A percentile compares a stretch with the other conserved stretches of the same genome.
These are phyloP conservation scores for Agrochola lota DNA, from an alignment of 2,888 invertebrate species.

Conservation along the genomic window DNA sequence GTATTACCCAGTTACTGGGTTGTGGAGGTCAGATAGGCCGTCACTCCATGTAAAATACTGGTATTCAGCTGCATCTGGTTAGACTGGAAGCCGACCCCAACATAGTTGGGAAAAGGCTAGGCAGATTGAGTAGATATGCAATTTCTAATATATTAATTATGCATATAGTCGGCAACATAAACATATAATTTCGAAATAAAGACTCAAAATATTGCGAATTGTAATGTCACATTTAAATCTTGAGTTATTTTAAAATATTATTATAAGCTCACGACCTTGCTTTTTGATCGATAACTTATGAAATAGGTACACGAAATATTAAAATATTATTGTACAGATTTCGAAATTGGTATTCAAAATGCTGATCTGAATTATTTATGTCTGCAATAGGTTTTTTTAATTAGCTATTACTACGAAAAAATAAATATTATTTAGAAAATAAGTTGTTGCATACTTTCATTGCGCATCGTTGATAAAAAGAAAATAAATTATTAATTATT, in stretches of 20 bases:
- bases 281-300: constrained; percentile 4
- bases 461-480: not conserved
- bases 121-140: no score
- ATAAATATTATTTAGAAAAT: not conserved
- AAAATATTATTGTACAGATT: constrained; percentile 15
- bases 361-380: not conserved
- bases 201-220: not conserved
- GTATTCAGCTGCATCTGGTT: no score
- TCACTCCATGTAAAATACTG: no score
- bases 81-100: no score
- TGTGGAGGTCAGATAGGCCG: no score
- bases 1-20: no score
- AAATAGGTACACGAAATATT: constrained; percentile 9
- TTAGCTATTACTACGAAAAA: no score
- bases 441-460: not conserved
- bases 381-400: not conserved
- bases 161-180: not conserved
- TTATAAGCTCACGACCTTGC: constrained; percentile 6
- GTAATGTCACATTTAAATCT: constrained; percentile 30
- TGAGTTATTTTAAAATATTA: constrained; percentile 20
- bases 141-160: constrained; percentile 17
- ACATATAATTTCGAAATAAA: constrained; percentile 22
- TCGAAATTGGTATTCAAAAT: no score
- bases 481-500: no score
- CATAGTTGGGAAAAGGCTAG: no score